Base-by-base conservation (phyloP, 1,140 invertebrate species). In the Scylla paramamosain region DNA sequence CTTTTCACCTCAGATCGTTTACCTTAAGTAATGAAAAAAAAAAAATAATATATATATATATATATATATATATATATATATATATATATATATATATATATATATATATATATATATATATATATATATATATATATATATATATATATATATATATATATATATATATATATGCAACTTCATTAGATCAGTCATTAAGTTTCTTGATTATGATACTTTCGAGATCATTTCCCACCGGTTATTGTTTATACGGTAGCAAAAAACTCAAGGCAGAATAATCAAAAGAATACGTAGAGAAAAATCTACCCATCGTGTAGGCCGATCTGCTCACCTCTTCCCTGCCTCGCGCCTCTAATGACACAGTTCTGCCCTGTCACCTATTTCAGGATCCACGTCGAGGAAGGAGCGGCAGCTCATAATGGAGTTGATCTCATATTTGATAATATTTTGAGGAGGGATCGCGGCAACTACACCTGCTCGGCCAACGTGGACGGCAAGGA, bases 371-470 rank as follows among this genome's bases (percentile, higher is more conserved):
- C 67, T 39, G 4, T 88, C 45, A 93, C 29, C 77, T 25, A 46
- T 93, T 96, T 29, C 92, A 96, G 96, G 94, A 96, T 96, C 14
- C 96, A 96, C 39, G 96, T 96, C 4, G 96, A 96, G 92, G 96
- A 96, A 31, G 96, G 95, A 0, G 59, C 96, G 84, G 94, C 96
- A n/a, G 93, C 93, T 4, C 93, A 95, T 52, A 96, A 95, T 16
- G 96, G 96, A 0, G 52, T 97, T 32, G 96, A 96, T 67, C 95
- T 97, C 1, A 94, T 97, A 10, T 96, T 97, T 32, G 96, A 97
- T 90, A 96, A 96, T 20, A 96, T 97, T 46, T 94, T 93, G 28
- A 95, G 94, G 84, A 96, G 96, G 88, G 96, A 97, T 90, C 94
- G 95, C 82, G 97, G 97, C 25, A 94, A 93, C 0, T 97, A 97